These are phyloP conservation scores for Mylabris sibirica DNA, from an alignment of 2,888 invertebrate genomes.

Conservation along the genomic window DNA sequence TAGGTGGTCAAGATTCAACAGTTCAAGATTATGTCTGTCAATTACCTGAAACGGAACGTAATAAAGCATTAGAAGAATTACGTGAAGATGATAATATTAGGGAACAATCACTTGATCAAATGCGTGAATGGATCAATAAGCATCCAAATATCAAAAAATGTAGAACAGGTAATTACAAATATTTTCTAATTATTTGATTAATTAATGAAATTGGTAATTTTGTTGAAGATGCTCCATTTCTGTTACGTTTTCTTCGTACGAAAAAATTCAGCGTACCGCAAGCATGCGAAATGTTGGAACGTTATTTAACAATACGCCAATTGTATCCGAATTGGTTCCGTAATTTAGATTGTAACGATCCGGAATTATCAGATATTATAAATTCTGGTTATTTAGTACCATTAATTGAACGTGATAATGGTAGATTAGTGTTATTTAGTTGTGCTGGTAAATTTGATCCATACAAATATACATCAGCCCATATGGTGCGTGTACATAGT, in stretches of 20 bases:
- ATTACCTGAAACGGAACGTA: slow-evolving; percentile 66
- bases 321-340: slow-evolving; percentile 88
- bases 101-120: slow-evolving; percentile 77
- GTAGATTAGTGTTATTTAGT: slow-evolving; percentile 80
- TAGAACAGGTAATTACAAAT: slow-evolving; percentile 79
- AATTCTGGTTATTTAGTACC: slow-evolving; percentile 82
- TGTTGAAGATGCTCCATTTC: slow-evolving; percentile 74
- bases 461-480: slow-evolving; percentile 71
- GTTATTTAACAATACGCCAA: slow-evolving; percentile 84
- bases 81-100: slow-evolving; percentile 80
- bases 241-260: slow-evolving; percentile 83
- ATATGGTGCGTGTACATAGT: slow-evolving; percentile 86
- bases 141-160: slow-evolving; percentile 84
- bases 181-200: not conserved
- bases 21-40: slow-evolving; percentile 56
- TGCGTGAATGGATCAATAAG: slow-evolving; percentile 84
- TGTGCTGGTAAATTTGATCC: slow-evolving; percentile 72
- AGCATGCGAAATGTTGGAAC: slow-evolving; percentile 86
- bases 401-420: slow-evolving; percentile 76
- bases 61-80: slow-evolving; percentile 75
- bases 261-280: slow-evolving; percentile 88
- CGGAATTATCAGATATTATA: slow-evolving; percentile 80
- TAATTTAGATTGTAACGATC: slow-evolving; percentile 80
- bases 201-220: not conserved
- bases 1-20: slow-evolving; percentile 56